Evolutionary conservation across 2,888 invertebrate genomes (phyloP).

Genomic region (Sisyra terminalis): DNA sequence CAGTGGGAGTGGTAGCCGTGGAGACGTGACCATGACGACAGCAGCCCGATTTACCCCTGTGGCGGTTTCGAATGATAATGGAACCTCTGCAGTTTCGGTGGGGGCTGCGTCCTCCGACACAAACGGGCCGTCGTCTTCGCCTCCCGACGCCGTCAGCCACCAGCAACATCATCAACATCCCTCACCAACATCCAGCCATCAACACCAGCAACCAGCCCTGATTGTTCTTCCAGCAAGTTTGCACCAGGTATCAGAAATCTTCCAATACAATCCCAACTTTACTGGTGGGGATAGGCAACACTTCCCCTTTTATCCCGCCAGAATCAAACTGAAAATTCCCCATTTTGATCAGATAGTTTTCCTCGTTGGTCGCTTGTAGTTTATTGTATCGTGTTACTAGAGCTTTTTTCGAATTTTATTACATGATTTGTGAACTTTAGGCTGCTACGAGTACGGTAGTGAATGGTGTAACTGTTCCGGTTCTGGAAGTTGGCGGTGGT

Average conservation of each 20-base stretch:
- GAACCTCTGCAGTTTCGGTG: slow-evolving; percentile 22
- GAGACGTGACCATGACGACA: slow-evolving; percentile 31
- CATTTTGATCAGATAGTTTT: slow-evolving; percentile 2
- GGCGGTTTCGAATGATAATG: slow-evolving; percentile 33
- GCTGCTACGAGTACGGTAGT: slow-evolving; percentile 15
- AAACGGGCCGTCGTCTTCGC: slow-evolving; percentile 1
- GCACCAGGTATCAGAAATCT: slow-evolving; percentile 24
- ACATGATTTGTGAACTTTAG: background rate
- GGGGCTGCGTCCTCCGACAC: slow-evolving; percentile 16
- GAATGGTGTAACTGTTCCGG: slow-evolving; percentile 24
- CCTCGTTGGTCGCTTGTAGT: too few species aligned
- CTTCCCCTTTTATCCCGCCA: background rate
- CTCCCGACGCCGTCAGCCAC: slow-evolving; percentile 19
- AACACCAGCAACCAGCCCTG: slow-evolving; percentile 27
- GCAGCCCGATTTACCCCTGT: slow-evolving; percentile 40
- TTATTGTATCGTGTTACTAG: too few species aligned
- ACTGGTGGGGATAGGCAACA: background rate
- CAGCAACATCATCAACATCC: slow-evolving; percentile 18
- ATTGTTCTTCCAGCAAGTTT: slow-evolving; percentile 30
- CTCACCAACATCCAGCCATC: slow-evolving; percentile 16
- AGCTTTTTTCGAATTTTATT: too few species aligned
- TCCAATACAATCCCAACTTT: background rate
- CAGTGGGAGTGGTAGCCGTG: slow-evolving; percentile 24
- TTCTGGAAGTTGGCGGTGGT: slow-evolving; percentile 28
- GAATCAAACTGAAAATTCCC: background rate